These are phyloP conservation scores for Pocota personata DNA, from an alignment of 2,888 invertebrate species.

Conservation along the genomic window DNA sequence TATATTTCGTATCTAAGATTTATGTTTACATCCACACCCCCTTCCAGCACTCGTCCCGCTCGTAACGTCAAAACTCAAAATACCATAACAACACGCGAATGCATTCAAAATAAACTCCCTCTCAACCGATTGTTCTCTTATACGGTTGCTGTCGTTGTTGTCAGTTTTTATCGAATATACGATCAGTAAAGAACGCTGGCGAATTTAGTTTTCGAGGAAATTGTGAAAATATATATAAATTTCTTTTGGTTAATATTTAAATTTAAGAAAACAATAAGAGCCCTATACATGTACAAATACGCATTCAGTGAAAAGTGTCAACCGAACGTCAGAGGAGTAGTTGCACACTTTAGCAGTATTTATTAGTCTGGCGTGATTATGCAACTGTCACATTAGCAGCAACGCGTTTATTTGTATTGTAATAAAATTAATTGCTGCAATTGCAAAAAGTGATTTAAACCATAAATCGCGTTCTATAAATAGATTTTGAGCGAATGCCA, in stretches of 20 bases:
- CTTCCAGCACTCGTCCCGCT: background rate
- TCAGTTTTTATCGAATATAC: conserved; percentile 71
- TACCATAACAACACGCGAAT: conserved; percentile 62
- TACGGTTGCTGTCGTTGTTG: conserved; percentile 38
- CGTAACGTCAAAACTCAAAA: conserved; percentile 29
- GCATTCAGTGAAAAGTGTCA: conserved; percentile 35
- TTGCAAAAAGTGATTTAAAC: conserved; percentile 33
- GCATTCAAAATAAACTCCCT: conserved; percentile 43
- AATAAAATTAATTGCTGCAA: conserved; percentile 57
- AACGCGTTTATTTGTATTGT: conserved; percentile 26
- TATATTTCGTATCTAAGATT: conserved; percentile 8
- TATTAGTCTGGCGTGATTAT: conserved; percentile 28
- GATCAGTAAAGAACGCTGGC: conserved; percentile 64
- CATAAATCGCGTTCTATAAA: conserved; percentile 35
- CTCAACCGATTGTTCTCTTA: conserved; percentile 57
- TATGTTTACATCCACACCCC: conserved; percentile 24
- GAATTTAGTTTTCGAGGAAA: conserved; percentile 12
- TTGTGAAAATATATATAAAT: conserved; percentile 14
- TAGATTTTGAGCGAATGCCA: conserved; percentile 61
- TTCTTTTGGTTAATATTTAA: background rate
- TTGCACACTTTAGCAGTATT: background rate
- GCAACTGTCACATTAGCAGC: conserved; percentile 41
- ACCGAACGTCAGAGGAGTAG: conserved; percentile 16
- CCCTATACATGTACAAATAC: background rate
- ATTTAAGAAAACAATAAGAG: background rate